These are phyloP conservation scores for Polymixis lichenea DNA, from an alignment of 2,888 invertebrate genomes.

Conservation along the genomic window DNA sequence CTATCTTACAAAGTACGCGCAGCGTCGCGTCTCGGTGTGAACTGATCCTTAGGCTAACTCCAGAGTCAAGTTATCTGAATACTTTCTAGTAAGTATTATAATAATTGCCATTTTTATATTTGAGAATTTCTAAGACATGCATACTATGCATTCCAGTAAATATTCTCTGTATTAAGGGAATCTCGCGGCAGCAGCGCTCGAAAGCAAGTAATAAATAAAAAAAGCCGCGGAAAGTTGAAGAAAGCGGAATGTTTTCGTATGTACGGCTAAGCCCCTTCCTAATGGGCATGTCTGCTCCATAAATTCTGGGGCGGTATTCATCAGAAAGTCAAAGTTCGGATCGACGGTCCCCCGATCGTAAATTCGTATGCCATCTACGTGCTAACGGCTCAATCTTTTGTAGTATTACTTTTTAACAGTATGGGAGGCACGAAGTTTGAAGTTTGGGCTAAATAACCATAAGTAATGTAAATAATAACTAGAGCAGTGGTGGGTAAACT, in stretches of 20 bases:
- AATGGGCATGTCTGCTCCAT: conserved; percentile 61
- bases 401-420: conserved; percentile 40
- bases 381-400: conserved; percentile 60
- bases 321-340: conserved; percentile 63
- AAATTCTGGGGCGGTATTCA: conserved; percentile 56
- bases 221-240: conserved; percentile 38
- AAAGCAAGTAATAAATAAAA: conserved; percentile 39
- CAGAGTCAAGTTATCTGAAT: background rate
- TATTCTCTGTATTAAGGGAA: background rate
- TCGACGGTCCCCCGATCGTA: conserved; percentile 57
- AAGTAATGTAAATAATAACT: conserved; percentile 1
- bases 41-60: too few relatives aligned
- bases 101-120: background rate
- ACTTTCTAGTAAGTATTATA: background rate
- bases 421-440: background rate
- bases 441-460: background rate
- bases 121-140: background rate
- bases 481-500: too few relatives aligned
- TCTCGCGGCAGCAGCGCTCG: background rate
- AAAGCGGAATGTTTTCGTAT: conserved; percentile 49
- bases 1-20: too few relatives aligned
- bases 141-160: background rate
- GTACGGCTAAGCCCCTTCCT: conserved; percentile 34
- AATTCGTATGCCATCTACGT: conserved; percentile 61
- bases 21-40: too few relatives aligned